Percentiles rank a stretch among this genome's conserved stretches.
These are phyloP conservation scores for Stegophylla sp. DNA, from an alignment of 2,888 invertebrate species.

Conservation along the genomic window DNA sequence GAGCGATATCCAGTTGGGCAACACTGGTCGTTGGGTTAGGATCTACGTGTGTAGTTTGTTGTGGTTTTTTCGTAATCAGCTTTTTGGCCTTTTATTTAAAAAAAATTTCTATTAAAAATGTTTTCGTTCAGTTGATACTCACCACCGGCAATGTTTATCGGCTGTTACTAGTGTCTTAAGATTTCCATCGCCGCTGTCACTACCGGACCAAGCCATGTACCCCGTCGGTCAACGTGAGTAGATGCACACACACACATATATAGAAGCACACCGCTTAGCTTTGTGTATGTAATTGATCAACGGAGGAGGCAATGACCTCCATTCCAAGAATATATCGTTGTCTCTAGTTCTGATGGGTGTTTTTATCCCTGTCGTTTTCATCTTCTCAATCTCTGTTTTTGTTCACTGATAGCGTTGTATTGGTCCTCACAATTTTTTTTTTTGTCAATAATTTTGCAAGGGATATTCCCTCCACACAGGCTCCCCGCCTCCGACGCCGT, in stretches of 20 bases:
- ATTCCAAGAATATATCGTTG: conserved; percentile 53
- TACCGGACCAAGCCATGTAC: conserved; percentile 67
- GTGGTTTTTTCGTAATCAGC: conserved; percentile 64
- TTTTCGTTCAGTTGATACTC: conserved; percentile 42
- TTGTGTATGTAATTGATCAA: conserved; percentile 46
- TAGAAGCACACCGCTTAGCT: not conserved
- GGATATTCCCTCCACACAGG: too few relatives aligned
- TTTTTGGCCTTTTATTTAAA: conserved; percentile 51
- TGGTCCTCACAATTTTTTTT: too few relatives aligned
- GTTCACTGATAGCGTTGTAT: too few relatives aligned
- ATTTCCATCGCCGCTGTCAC: conserved; percentile 31
- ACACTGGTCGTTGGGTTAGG: conserved; percentile 56
- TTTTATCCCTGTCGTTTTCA: not conserved
- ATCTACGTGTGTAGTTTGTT: conserved; percentile 60
- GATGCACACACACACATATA: conserved; percentile 64
- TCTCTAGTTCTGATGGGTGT: not conserved
- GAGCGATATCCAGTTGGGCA: conserved; percentile 45
- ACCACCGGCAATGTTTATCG: conserved; percentile 3
- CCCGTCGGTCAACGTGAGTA: conserved; percentile 75
- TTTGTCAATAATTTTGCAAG: too few relatives aligned
- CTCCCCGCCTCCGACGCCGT: too few relatives aligned
- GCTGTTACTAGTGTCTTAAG: conserved; percentile 14
- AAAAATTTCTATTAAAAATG: conserved; percentile 51
- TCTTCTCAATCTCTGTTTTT: not conserved
- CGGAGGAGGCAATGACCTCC: conserved; percentile 60